Evolutionary conservation across 1,140 invertebrate genomes (phyloP).

Genomic region (Sitobion miscanthi): DNA sequence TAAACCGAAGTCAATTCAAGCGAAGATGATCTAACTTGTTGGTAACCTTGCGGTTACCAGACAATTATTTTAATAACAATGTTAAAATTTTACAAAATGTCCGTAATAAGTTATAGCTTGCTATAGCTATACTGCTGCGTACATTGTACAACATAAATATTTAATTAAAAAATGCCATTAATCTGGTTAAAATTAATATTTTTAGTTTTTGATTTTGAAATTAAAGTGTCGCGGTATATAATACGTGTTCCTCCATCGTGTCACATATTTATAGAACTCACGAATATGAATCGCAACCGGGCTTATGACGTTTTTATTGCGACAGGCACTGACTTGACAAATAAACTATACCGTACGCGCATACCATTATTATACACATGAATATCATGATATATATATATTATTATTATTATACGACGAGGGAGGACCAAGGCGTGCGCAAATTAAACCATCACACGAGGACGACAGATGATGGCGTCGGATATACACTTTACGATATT

Average conservation of each 20-base stretch:
- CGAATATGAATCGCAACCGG: neutral
- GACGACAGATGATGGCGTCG: constrained; percentile 4
- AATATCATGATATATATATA: neutral
- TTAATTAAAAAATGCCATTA: neutral
- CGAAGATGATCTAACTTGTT: too few species aligned
- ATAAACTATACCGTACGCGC: neutral
- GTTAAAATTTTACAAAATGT: too few species aligned
- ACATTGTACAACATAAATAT: too few species aligned
- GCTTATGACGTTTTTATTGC: neutral
- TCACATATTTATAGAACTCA: neutral
- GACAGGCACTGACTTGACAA: neutral
- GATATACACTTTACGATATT: neutral
- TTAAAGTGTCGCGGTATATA: neutral
- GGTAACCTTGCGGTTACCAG: too few species aligned
- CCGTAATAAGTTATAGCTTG: too few species aligned
- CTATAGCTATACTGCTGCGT: too few species aligned
- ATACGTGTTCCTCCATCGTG: neutral
- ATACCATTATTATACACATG: neutral
- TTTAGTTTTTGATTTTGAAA: neutral
- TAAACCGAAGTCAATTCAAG: too few species aligned
- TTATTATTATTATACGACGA: neutral
- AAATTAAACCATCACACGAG: constrained; percentile 10
- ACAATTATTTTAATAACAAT: too few species aligned
- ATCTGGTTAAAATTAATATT: neutral
- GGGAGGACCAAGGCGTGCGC: neutral